Conservation (phyloP, 2,888 invertebrate species). For the Eupithecia tripunctaria region DNA sequence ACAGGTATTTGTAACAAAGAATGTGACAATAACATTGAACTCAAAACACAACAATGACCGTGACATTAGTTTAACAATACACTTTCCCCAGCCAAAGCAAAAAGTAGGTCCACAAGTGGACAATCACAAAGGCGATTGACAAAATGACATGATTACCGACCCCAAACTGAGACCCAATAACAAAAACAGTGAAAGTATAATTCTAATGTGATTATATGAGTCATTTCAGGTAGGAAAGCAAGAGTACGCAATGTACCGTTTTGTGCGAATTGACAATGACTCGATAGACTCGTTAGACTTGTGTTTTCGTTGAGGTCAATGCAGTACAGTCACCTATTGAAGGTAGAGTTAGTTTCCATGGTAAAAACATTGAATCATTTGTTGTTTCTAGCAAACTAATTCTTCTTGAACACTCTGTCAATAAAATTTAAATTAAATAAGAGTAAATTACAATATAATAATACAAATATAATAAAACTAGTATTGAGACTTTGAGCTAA, state of each 20-base stretch:
- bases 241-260: constrained; percentile 34
- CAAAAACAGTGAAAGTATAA: constrained; percentile 44
- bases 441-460: too few species aligned
- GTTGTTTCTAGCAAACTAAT: neutral
- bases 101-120: constrained; percentile 27
- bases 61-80: constrained; percentile 16
- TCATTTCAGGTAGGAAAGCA: constrained; percentile 29
- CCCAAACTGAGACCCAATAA: constrained; percentile 37
- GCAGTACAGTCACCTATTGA: neutral
- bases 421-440: neutral
- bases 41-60: neutral
- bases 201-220: constrained; percentile 31
- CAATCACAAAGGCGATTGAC: constrained; percentile 39
- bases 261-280: constrained; percentile 32
- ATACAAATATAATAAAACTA: too few species aligned
- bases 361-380: neutral
- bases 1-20: constrained; percentile 1
- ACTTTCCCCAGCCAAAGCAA: constrained; percentile 27
- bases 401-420: neutral
- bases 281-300: constrained; percentile 3
- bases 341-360: neutral
- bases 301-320: constrained; percentile 27
- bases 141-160: constrained; percentile 46
- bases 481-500: too few species aligned
- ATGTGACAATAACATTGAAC: constrained; percentile 20